Conservation (phyloP, 2,113 vertebrate species). For the Poicephalus meyeri region DNA sequence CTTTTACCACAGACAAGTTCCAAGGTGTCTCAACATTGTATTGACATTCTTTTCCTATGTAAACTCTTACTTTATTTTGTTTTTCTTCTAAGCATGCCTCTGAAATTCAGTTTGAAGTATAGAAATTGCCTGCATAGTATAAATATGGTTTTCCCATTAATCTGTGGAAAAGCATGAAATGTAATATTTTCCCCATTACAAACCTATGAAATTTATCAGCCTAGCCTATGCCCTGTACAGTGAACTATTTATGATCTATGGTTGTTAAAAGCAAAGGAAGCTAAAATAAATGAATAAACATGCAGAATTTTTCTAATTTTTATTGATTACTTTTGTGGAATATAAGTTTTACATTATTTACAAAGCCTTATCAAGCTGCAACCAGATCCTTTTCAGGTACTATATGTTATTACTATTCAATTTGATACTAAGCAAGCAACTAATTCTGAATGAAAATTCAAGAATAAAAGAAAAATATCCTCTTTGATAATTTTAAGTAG, state of each 20-base stretch:
- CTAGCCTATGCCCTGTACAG: not conserved
- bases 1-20: not conserved
- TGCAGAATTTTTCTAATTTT: not conserved
- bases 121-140: not conserved
- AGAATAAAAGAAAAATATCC: constrained; percentile 13
- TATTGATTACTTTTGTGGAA: constrained; percentile 16
- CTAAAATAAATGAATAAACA: constrained; percentile 36
- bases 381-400: not conserved
- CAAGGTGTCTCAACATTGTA: not conserved
- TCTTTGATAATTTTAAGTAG: constrained; percentile 17
- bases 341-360: not conserved
- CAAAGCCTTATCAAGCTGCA: not conserved
- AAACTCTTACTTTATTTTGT: not conserved
- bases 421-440: not conserved
- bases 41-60: not conserved
- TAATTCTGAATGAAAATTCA: constrained; percentile 20
- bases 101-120: constrained; percentile 5
- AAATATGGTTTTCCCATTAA: constrained; percentile 1
- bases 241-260: not conserved
- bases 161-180: constrained; percentile 22
- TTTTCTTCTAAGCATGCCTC: not conserved
- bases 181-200: constrained; percentile 23
- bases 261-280: not conserved
- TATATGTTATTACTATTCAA: not conserved
- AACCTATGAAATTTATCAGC: constrained; percentile 30